A percentile compares a stretch with the other conserved stretches of the same genome.
Conservation (phyloP, 30 jellyfish, hydroid and myxozoan species). For the Nemopilema nomurai region DNA sequence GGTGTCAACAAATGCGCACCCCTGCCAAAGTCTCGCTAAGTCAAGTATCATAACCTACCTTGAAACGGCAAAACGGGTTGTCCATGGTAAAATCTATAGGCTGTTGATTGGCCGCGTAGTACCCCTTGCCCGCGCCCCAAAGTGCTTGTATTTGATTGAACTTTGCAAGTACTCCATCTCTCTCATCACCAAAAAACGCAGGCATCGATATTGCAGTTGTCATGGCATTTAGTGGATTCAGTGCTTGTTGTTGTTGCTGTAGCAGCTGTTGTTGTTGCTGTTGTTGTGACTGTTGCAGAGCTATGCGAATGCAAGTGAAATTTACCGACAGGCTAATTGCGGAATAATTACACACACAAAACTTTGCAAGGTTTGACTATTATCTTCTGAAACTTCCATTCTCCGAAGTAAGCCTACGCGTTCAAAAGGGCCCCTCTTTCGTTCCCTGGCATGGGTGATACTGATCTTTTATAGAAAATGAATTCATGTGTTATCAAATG, state of each 20-base stretch:
- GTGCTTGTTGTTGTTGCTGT: conserved; percentile 62
- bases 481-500: too few species aligned
- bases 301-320: not conserved
- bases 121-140: conserved; percentile 94
- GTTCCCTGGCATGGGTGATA: too few species aligned
- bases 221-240: conserved; percentile 80
- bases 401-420: too few species aligned
- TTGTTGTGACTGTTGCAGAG: conserved; percentile 50
- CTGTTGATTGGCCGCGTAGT: conserved; percentile 69
- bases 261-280: conserved; percentile 56
- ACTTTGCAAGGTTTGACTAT: too few species aligned
- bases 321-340: not conserved
- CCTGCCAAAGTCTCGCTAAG: not conserved
- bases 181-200: conserved; percentile 83
- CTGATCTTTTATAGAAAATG: too few species aligned
- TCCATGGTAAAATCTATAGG: conserved; percentile 80
- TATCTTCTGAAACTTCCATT: too few species aligned
- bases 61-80: conserved; percentile 84
- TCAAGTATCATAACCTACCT: conserved; percentile 35
- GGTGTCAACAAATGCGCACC: not conserved
- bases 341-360: not conserved
- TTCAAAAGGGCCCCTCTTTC: too few species aligned
- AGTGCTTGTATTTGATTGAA: conserved; percentile 84
- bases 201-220: conserved; percentile 92
- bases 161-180: conserved; percentile 80